Conservation (phyloP, 2,113 vertebrate species). For the Haemorhous mexicanus region DNA sequence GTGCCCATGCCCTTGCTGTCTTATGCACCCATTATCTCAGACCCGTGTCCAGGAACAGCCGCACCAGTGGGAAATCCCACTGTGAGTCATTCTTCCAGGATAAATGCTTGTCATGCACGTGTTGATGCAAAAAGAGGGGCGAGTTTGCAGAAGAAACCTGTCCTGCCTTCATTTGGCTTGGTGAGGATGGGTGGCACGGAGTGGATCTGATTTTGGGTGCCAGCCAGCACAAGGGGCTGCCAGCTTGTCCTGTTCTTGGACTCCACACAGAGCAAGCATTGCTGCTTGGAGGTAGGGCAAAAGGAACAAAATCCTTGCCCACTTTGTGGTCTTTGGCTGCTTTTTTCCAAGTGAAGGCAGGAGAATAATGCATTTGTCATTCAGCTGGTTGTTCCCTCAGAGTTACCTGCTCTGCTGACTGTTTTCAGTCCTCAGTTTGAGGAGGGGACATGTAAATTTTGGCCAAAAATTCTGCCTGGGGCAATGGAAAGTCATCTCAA, state of each 20-base stretch:
- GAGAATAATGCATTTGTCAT: background rate
- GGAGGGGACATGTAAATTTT: background rate
- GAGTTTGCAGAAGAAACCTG: background rate
- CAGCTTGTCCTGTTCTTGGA: background rate
- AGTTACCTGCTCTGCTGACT: background rate
- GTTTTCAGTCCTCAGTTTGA: background rate
- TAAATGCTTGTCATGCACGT: background rate
- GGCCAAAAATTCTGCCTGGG: background rate
- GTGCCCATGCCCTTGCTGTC: background rate
- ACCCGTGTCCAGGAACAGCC: background rate
- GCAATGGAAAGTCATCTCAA: background rate
- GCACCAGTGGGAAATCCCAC: background rate
- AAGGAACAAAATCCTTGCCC: background rate
- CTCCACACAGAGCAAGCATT: background rate
- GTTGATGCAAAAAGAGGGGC: background rate
- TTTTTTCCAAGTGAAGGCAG: background rate
- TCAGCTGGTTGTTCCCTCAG: background rate
- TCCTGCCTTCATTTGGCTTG: rapidly evolving
- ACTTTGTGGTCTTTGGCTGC: background rate
- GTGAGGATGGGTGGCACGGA: rapidly evolving
- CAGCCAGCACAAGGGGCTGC: background rate
- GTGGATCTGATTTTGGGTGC: background rate
- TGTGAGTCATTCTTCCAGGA: background rate
- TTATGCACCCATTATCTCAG: background rate
- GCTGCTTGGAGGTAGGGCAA: background rate